Conservation (phyloP, 2,888 invertebrate genomes). For the Cephus pygmeus region DNA sequence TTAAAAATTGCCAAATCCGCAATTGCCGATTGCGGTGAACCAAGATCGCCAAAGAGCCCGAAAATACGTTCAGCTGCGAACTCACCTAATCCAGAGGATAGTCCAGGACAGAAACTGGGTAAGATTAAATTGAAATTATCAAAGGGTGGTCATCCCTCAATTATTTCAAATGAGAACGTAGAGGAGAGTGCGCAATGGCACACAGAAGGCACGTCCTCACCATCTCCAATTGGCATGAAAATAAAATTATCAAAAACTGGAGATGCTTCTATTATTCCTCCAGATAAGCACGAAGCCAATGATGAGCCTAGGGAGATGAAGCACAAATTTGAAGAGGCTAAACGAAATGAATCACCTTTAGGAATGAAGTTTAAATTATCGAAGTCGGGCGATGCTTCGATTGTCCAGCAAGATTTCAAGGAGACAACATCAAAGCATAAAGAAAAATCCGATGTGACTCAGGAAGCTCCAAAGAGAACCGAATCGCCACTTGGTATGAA, state of each 20-base stretch:
- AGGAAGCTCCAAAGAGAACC: constrained; percentile 33
- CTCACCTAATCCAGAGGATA: constrained; percentile 63
- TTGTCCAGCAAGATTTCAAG: constrained; percentile 42
- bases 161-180: constrained; percentile 57
- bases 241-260: constrained; percentile 54
- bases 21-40: constrained; percentile 59
- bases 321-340: constrained; percentile 42
- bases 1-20: constrained; percentile 62
- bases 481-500: constrained; percentile 58
- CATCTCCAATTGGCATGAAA: constrained; percentile 58
- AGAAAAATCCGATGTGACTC: constrained; percentile 28
- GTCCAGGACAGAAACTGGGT: constrained; percentile 66
- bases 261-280: constrained; percentile 47
- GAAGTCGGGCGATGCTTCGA: constrained; percentile 43
- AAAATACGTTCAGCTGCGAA: constrained; percentile 61
- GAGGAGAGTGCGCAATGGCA: constrained; percentile 57
- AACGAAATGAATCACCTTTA: constrained; percentile 40
- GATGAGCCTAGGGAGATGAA: constrained; percentile 45
- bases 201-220: constrained; percentile 50
- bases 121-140: constrained; percentile 70
- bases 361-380: constrained; percentile 51
- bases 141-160: constrained; percentile 65
- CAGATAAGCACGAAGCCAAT: constrained; percentile 44
- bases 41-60: constrained; percentile 61
- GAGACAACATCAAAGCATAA: constrained; percentile 35